These are phyloP conservation scores for Trogon surrucura DNA, from an alignment of 2,113 vertebrate species.

Conservation along the genomic window DNA sequence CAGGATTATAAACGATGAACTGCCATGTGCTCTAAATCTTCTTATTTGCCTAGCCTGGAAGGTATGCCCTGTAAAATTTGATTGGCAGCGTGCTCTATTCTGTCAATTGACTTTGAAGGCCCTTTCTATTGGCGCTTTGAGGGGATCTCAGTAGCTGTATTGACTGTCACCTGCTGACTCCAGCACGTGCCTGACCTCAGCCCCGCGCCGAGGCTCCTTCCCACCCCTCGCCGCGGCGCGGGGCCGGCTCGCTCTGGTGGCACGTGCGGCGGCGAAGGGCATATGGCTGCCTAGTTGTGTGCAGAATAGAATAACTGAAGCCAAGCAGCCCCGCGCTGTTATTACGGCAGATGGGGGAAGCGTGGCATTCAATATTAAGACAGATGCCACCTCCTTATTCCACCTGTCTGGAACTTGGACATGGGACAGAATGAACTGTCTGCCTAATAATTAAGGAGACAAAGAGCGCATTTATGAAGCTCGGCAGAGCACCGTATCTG, in stretches of 20 bases:
- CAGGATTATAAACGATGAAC: slow-evolving; percentile 87
- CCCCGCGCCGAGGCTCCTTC: slow-evolving; percentile 57
- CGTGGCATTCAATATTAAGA: slow-evolving; percentile 88
- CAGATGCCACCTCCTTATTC: slow-evolving; percentile 87
- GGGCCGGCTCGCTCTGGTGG: slow-evolving; percentile 70
- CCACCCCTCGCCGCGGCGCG: slow-evolving; percentile 24
- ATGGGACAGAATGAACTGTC: slow-evolving; percentile 82
- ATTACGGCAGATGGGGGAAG: slow-evolving; percentile 86
- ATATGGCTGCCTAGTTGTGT: slow-evolving; percentile 80
- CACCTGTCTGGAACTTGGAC: slow-evolving; percentile 89
- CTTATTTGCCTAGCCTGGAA: slow-evolving; percentile 86
- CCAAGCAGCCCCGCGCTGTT: slow-evolving; percentile 81
- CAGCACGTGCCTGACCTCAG: slow-evolving; percentile 76
- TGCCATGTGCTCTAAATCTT: slow-evolving; percentile 88
- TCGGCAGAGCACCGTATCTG: slow-evolving; percentile 66
- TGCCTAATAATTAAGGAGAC: slow-evolving; percentile 82
- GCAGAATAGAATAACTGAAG: slow-evolving; percentile 78
- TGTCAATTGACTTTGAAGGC: slow-evolving; percentile 76
- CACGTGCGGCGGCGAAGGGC: slow-evolving; percentile 77
- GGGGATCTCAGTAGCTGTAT: slow-evolving; percentile 56
- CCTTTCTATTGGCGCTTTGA: slow-evolving; percentile 57
- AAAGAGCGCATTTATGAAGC: slow-evolving; percentile 79
- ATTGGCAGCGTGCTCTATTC: slow-evolving; percentile 75
- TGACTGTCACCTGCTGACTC: slow-evolving; percentile 80
- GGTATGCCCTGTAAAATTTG: slow-evolving; percentile 82